Evolutionary conservation across 2,797 vertebrate species (phyloP).

Genomic region (Karalla daura): DNA sequence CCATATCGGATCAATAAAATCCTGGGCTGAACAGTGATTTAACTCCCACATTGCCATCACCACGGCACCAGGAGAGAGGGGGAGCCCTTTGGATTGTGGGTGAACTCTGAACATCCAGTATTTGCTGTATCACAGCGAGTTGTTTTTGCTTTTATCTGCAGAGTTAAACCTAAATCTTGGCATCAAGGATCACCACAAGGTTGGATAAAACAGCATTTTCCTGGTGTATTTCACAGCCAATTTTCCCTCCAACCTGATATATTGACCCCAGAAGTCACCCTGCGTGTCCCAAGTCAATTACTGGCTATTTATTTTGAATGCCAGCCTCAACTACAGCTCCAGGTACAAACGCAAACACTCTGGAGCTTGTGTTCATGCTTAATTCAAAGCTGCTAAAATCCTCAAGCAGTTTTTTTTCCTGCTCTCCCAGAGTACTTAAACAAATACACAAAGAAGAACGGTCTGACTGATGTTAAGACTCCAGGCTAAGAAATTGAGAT

Average conservation of each 20-base stretch:
- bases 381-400: slow-evolving; percentile 24
- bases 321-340: not conserved
- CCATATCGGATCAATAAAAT: slow-evolving; percentile 70
- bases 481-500: not conserved
- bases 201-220: slow-evolving; percentile 6
- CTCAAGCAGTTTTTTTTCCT: not conserved
- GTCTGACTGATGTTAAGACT: slow-evolving; percentile 6
- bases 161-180: not conserved
- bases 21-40: slow-evolving; percentile 46
- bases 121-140: slow-evolving; percentile 23
- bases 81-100: slow-evolving; percentile 43
- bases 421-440: not conserved
- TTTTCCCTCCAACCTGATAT: not conserved
- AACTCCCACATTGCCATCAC: slow-evolving; percentile 53
- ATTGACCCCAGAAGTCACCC: not conserved
- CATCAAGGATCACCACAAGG: not conserved
- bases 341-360: not conserved
- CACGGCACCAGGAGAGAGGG: slow-evolving; percentile 35
- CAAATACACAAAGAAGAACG: slow-evolving; percentile 9
- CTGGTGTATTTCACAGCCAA: not conserved
- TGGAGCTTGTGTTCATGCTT: not conserved
- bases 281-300: not conserved
- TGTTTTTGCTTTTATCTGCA: not conserved
- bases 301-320: not conserved
- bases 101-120: slow-evolving; percentile 27